A percentile compares a stretch with the other conserved stretches of the same genome.
Conservation (phyloP, 2,797 vertebrate species). For the Onychomys torridus region DNA sequence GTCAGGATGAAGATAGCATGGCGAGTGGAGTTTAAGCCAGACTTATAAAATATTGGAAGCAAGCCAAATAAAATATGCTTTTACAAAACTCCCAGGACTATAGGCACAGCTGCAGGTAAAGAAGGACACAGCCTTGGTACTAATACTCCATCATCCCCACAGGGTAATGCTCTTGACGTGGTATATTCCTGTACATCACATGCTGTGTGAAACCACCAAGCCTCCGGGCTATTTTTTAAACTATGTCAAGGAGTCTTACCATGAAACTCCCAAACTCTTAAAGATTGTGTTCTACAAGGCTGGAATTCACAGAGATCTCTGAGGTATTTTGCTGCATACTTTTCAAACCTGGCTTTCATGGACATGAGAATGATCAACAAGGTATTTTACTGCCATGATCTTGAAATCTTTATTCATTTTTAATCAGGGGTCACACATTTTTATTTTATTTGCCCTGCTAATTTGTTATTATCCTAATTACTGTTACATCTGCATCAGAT, state of each 20-base stretch:
- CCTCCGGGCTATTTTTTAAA: background rate
- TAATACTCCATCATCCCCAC: background rate
- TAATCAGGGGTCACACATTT: background rate
- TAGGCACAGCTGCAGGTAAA: background rate
- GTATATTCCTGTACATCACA: background rate
- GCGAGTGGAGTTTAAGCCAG: background rate
- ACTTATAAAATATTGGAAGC: background rate
- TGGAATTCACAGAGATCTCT: background rate
- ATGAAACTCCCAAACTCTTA: background rate
- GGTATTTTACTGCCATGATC: background rate
- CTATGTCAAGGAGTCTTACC: background rate
- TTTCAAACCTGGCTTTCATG: background rate
- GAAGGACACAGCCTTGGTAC: background rate
- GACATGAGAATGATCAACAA: background rate
- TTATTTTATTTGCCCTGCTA: background rate
- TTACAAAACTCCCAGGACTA: background rate
- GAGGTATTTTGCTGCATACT: fast-evolving
- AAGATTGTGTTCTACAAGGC: fast-evolving
- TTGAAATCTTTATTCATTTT: constrained; percentile 7
- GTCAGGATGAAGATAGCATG: background rate
- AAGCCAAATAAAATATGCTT: background rate
- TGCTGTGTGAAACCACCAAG: background rate
- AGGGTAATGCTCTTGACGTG: background rate
- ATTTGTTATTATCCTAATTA: background rate
- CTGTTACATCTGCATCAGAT: background rate